Percentiles rank a stretch among this genome's conserved stretches.
Conservation (phyloP, 2,113 vertebrate species). For the Colistium nudipinnis region DNA sequence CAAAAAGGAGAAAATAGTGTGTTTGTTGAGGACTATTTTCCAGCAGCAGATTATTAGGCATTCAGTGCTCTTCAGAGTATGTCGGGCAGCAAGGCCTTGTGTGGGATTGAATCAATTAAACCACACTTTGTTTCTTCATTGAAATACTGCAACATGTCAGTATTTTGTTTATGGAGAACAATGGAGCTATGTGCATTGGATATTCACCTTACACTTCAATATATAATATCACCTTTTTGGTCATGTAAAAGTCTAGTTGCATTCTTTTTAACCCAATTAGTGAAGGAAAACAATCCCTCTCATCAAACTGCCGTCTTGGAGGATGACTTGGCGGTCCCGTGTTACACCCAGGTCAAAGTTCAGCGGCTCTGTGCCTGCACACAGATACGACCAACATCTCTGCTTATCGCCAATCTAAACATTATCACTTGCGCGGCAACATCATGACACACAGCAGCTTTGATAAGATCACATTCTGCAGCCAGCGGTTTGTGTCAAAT, state of each 20-base stretch:
- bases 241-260: too few relatives aligned
- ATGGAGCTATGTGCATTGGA: not conserved
- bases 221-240: too few relatives aligned
- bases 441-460: not conserved
- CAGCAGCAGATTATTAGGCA: too few relatives aligned
- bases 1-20: too few relatives aligned
- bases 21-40: too few relatives aligned
- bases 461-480: not conserved
- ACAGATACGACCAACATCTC: not conserved
- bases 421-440: not conserved
- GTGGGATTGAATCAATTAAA: not conserved
- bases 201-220: too few relatives aligned
- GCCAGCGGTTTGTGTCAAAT: not conserved
- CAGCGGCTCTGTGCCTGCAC: not conserved
- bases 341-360: constrained; percentile 24
- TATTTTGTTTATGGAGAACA: not conserved
- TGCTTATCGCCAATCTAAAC: not conserved
- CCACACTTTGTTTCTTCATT: not conserved
- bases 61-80: too few relatives aligned
- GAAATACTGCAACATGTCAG: not conserved
- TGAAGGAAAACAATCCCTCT: not conserved
- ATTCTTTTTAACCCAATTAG: not conserved
- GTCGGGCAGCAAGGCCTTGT: not conserved
- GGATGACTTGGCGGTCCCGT: not conserved
- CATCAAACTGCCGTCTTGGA: not conserved